Conservation (phyloP, 2,113 vertebrate species). For the Dasyurus viverrinus region DNA sequence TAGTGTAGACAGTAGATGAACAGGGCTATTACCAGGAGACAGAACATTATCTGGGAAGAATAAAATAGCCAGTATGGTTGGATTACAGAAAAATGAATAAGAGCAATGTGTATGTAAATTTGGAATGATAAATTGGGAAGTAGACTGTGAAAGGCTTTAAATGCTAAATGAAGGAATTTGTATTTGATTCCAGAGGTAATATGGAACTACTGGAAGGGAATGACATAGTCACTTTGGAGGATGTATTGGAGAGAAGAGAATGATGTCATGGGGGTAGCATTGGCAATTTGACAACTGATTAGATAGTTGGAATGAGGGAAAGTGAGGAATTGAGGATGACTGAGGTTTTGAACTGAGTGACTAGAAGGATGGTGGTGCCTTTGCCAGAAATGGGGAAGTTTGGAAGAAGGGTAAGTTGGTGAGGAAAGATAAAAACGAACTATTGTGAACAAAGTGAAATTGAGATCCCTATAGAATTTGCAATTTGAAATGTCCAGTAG, state of each 20-base stretch:
- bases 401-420: neutral
- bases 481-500: neutral
- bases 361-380: neutral
- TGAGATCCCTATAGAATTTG: neutral
- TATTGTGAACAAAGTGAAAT: neutral
- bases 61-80: neutral
- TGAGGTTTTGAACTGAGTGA: neutral
- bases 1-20: neutral
- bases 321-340: neutral
- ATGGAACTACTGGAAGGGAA: neutral
- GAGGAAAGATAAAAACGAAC: neutral
- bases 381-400: neutral
- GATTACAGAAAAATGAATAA: neutral
- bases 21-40: neutral
- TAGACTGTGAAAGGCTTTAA: neutral
- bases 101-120: neutral
- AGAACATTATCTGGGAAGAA: neutral
- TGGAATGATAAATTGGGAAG: neutral
- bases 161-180: neutral
- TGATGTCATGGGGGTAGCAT: neutral
- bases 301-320: neutral
- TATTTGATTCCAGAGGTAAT: neutral
- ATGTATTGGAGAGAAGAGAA: neutral
- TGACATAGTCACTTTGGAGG: neutral
- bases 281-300: neutral